These are phyloP conservation scores for Branchellion lobata DNA, from an alignment of 2,888 invertebrate genomes.

Conservation along the genomic window DNA sequence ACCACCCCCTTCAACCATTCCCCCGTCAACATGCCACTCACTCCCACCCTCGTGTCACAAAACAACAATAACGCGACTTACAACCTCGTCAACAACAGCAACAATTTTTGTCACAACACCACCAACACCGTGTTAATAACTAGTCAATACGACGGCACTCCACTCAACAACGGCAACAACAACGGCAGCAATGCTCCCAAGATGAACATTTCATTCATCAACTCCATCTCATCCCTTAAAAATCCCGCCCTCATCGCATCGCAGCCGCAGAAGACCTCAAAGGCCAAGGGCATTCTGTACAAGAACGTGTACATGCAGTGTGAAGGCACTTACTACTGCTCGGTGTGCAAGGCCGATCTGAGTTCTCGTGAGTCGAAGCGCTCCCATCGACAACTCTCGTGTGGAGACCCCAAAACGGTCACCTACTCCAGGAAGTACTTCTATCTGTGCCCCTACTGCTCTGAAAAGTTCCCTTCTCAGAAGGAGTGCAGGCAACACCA, in stretches of 20 bases:
- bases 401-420: conserved; percentile 45
- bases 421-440: conserved; percentile 48
- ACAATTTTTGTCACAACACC: background rate
- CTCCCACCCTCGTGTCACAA: too few relatives aligned
- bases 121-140: too few relatives aligned
- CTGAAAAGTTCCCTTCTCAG: conserved; percentile 50
- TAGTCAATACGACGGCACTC: too few relatives aligned
- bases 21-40: background rate
- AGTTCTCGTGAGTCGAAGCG: conserved; percentile 44
- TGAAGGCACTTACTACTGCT: conserved; percentile 47
- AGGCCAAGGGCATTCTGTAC: conserved; percentile 45
- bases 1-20: background rate
- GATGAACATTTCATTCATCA: conserved; percentile 6
- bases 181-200: background rate
- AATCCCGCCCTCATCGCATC: background rate
- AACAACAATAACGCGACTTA: background rate
- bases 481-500: conserved; percentile 49
- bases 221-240: conserved; percentile 1
- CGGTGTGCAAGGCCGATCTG: conserved; percentile 45
- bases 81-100: background rate
- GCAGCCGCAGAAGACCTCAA: conserved; percentile 25
- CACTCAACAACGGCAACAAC: background rate
- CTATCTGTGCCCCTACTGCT: conserved; percentile 50
- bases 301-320: conserved; percentile 49
- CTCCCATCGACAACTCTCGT: conserved; percentile 43